Base-by-base conservation (phyloP, 2,113 vertebrate species). In the Oostethus manadensis region DNA sequence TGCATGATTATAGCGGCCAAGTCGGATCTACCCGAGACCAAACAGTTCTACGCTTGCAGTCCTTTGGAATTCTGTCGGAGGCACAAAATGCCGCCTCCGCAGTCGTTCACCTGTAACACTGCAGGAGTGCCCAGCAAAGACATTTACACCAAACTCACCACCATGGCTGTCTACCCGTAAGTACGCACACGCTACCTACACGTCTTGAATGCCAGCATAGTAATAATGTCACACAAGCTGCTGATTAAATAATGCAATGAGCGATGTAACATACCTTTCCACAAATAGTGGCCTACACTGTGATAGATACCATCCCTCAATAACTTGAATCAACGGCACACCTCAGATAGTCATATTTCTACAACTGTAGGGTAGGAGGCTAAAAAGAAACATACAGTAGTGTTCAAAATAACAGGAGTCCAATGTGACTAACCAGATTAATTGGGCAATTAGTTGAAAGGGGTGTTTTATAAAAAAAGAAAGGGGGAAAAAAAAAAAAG, bases 111-210 rank as follows among this genome's bases (percentile, higher is more conserved):
- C 65, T 97, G 94, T 69, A 94, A 91, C 75, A 94, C 91, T 0
- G 80, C 88, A 57, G 90, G 88, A 40, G 87, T 82, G 29, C 96
- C 95, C 16, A 91, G 83, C 88, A 93, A 89, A 74, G 95, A 98
- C 78, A 91, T 99, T 89, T 98, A 95, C 89, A 91, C 93, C 81
- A 98, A 97, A 69, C 84, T 98, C 68, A 92, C 94, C 74, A 98
- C 94, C 0, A 94, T 98, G 93, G 95, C 96, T 57, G 95, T 97
- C 91, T 93, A 98, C 86, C 97, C 97, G 97, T 99, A 92, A 90
- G 96, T 97, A 11, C 35, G 56, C 1, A 22, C 16, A 20, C 17
- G 22, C 3, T 8, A 44, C 14, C 10, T 29, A 26, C 1, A 29
- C 22, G 3, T 8, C 7, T 33, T 48, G 23, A 51, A 26, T 13